Evolutionary conservation across 1,140 invertebrate species (phyloP).

Genomic region (Protaetia brevitarsis): DNA sequence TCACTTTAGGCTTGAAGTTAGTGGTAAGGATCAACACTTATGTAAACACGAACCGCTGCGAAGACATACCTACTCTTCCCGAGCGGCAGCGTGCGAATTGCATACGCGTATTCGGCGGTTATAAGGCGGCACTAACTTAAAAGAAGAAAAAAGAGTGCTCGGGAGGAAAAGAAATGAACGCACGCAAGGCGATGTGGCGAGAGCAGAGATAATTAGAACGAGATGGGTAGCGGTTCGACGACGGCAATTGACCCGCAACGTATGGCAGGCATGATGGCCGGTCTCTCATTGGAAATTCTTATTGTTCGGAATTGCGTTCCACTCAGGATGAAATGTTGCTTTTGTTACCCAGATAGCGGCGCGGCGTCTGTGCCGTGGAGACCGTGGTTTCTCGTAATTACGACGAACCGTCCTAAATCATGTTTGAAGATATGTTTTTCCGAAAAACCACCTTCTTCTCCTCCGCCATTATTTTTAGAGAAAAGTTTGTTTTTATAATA

Average conservation of each 20-base stretch:
- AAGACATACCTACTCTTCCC: background rate
- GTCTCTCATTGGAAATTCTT: conserved; percentile 16
- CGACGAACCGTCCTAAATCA: background rate
- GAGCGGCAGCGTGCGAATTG: conserved; percentile 1
- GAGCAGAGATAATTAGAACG: conserved; percentile 11
- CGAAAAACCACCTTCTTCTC: no score
- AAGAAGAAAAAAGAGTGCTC: background rate
- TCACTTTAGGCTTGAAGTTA: background rate
- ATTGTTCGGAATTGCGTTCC: conserved; percentile 15
- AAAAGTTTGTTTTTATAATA: no score
- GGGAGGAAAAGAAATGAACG: background rate
- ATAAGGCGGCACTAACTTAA: background rate
- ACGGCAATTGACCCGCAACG: conserved; percentile 12
- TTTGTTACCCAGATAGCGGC: conserved; percentile 2
- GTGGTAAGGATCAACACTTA: background rate
- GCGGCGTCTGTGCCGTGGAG: background rate
- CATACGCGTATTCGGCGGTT: background rate
- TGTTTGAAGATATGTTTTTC: background rate
- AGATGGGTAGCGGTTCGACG: conserved; percentile 11
- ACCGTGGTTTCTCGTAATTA: background rate
- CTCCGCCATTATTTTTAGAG: no score
- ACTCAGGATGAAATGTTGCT: conserved; percentile 16
- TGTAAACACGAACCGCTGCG: background rate
- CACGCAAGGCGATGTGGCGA: background rate
- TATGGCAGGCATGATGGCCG: conserved; percentile 12